These are phyloP conservation scores for Tillus elongatus DNA, from an alignment of 2,888 invertebrate genomes.

Conservation along the genomic window DNA sequence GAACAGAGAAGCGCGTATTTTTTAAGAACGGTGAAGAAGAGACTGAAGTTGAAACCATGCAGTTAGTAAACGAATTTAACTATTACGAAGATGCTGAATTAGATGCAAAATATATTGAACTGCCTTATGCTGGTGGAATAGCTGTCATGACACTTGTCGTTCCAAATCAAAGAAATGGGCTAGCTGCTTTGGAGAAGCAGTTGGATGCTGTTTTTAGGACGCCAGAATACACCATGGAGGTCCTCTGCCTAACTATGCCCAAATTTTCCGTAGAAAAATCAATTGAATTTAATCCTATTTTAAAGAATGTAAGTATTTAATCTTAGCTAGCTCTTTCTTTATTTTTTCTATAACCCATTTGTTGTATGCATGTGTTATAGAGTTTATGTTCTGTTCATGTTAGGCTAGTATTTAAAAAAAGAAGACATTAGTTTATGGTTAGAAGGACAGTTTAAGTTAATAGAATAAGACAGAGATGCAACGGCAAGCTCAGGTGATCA, in stretches of 20 bases:
- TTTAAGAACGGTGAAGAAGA: constrained; percentile 13
- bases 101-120: constrained; percentile 11
- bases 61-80: constrained; percentile 7
- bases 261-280: constrained; percentile 23
- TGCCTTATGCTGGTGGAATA: constrained; percentile 21
- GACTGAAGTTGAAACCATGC: constrained; percentile 10
- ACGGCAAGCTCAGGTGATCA: too few species aligned
- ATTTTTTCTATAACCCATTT: too few species aligned
- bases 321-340: background rate
- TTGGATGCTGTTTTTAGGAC: constrained; percentile 18
- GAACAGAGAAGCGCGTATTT: constrained; percentile 9
- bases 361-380: too few species aligned
- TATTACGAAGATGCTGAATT: constrained; percentile 11
- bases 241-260: constrained; percentile 24
- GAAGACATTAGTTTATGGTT: too few species aligned
- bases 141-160: constrained; percentile 26
- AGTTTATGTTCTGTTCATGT: too few species aligned
- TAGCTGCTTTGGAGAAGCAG: constrained; percentile 20
- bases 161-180: constrained; percentile 26
- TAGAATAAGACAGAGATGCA: too few species aligned
- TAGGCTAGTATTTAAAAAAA: too few species aligned
- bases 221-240: constrained; percentile 17
- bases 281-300: constrained; percentile 23
- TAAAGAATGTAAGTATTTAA: constrained; percentile 22
- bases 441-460: too few species aligned